Base-by-base conservation (phyloP, 2,888 invertebrate species). In the Hirtodrosophila histrioides region DNA sequence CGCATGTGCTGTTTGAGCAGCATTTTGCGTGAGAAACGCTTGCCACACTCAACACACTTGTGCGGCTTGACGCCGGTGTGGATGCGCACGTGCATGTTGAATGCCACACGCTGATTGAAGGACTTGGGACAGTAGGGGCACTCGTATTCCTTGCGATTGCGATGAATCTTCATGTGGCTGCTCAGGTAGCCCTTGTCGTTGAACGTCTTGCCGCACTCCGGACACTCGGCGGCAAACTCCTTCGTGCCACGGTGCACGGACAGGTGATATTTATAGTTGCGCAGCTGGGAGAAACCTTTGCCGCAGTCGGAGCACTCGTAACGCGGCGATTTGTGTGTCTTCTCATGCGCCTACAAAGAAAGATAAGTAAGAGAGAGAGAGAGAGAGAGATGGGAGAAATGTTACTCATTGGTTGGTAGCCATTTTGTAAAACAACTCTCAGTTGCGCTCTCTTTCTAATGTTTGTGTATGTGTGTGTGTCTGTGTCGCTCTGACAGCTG, bases 141-240 rank as follows among this genome's bases (percentile, higher is more conserved):
- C 46, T 94, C 95, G 91, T 96, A 96, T 89, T 96, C 96, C 89
- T 96, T 96, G 67, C 94, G 94, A 89, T 96, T 96, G 69, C 94
- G 94, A 91, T 96, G 96, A 76, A 96, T 96, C 92, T 96, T 96
- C 95, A 96, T 94, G 89, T 96, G 96, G 74, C 96, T 96, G 91
- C 96, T 96, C 8, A 96, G 93, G 89, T 96, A 96, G 35, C 96
- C 96, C 77, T 95, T 94, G 86, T 96, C 96, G 90, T 96, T 96
- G 91, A 96, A 96, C 77, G 94, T 94, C 91, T 96, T 96, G 27
- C 96, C 96, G 88, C 96, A 96, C 89, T 95, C 95, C 5, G 94
- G 94, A 82, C 95, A 95, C 69, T 93, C 92, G 1, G 92, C 92
- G 0, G 96, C 95, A 81, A 96, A 97, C 92, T 96, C 96, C 77